Percentiles rank a stretch among this genome's conserved stretches.
Evolutionary conservation across 2,888 invertebrate genomes (phyloP).

Genomic region (Synergus umbraculus): DNA sequence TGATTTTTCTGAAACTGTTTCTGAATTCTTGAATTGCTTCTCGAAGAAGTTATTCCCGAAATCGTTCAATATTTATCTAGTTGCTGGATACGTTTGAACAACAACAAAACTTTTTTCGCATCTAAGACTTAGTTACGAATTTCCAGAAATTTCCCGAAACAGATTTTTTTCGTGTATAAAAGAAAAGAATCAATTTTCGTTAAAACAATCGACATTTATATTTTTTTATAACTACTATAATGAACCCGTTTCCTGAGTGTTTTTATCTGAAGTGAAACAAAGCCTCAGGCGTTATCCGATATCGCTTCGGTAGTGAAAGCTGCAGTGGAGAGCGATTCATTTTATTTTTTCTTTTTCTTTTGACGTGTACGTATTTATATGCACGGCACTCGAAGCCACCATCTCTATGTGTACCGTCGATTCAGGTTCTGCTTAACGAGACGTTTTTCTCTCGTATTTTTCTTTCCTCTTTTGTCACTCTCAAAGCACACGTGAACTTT

Average conservation of each 20-base stretch:
- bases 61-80: no score
- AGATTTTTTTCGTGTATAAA: no score
- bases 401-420: not conserved
- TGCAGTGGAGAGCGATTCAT: not conserved
- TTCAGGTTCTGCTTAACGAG: slow-evolving; percentile 4
- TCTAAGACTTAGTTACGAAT: no score
- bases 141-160: no score
- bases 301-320: not conserved
- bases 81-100: no score
- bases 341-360: not conserved
- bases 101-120: no score
- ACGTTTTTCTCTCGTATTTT: not conserved
- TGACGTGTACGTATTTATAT: not conserved
- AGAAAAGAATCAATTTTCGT: not conserved
- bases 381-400: not conserved
- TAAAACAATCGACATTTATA: not conserved
- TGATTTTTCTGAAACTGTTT: no score
- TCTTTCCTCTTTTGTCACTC: not conserved
- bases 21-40: no score
- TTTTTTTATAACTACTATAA: not conserved
- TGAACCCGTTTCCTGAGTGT: not conserved
- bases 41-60: no score
- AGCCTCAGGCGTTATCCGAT: not conserved
- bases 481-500: not conserved
- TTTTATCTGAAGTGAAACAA: not conserved